Evolutionary conservation across 2,113 vertebrate species (phyloP), one percentile per base, ranked within the genome.

Genomic region (Tragelaphus buxtoni): DNA sequence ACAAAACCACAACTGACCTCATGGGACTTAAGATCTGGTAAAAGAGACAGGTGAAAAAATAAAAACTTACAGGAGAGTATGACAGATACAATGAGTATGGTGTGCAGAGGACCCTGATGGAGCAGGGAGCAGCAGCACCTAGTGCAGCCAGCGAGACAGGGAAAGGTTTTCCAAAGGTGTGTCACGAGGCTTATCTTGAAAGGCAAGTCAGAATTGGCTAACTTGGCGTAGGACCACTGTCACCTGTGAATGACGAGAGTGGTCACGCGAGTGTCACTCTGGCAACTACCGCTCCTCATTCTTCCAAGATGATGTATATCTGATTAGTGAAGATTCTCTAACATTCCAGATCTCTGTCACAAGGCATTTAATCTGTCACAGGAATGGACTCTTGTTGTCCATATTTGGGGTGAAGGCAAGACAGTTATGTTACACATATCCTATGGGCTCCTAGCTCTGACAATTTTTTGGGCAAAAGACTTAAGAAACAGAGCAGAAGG

Each of bases 331-430:
- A 61, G 60, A 42, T 51, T 61, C 74, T 79, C 51, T 55, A 74
- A 45, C 42, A 76, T 56, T 22, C 51, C 17, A 49, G 82, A 51
- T 42, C 79, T 77, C 63, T 28, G 28, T 72, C 79, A 82, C 42
- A 56, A 79, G 87, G 32, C 32, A 49, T 93, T 82, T 45, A 53
- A 60, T 77, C 80, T 82, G 49, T 22, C 51, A 55, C n/a, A 55
- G n/a, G 55, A 32, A 65, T 12, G 47, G 69, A n/a, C 56, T 58
- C 32, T 39, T 83, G 60, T 65, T 53, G 17, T 58, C 20, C 7
- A 17, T n/a, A 30, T 49, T 5, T 92, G 87, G 32, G 53, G 28
- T 51, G 56, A 8, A 24, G 90, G 58, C 95, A 26, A 80, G 30
- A 88, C 17, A 53, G 79, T 79, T 61, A 39, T 39, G 55, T 72